Conservation (phyloP, 2,888 invertebrate genomes). For the Pachliopta kotzebuea region DNA sequence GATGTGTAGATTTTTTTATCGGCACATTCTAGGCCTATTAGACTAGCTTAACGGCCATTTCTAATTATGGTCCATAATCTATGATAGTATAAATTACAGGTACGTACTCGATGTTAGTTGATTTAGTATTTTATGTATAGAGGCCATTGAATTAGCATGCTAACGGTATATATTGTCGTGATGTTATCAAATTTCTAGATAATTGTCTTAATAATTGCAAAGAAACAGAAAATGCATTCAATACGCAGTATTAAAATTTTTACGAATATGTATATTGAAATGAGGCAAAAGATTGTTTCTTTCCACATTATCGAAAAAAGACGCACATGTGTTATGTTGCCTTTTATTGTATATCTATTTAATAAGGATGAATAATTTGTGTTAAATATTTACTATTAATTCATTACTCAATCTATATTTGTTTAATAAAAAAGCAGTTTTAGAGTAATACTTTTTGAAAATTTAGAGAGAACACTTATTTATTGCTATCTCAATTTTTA, state of each 20-base stretch:
- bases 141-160: constrained; percentile 50
- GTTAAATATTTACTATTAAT: neutral
- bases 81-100: constrained; percentile 56
- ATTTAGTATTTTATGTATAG: constrained; percentile 60
- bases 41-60: constrained; percentile 46
- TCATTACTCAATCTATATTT: neutral
- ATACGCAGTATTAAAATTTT: neutral
- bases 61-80: constrained; percentile 56
- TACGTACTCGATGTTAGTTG: constrained; percentile 65
- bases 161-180: constrained; percentile 27
- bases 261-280: neutral
- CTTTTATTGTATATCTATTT: neutral
- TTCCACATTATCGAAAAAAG: neutral
- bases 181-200: neutral
- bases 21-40: constrained; percentile 63
- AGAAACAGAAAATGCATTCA: neutral
- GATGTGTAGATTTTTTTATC: constrained; percentile 28
- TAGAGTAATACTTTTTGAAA: neutral
- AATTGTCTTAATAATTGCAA: neutral
- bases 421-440: neutral
- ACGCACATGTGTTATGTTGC: neutral
- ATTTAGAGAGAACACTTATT: neutral
- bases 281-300: too few relatives aligned
- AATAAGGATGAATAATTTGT: neutral
- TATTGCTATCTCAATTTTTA: neutral